phyloP scores from a whole-genome alignment of 2,888 invertebrate genomes.

The Melinaea menophilus region DNA sequence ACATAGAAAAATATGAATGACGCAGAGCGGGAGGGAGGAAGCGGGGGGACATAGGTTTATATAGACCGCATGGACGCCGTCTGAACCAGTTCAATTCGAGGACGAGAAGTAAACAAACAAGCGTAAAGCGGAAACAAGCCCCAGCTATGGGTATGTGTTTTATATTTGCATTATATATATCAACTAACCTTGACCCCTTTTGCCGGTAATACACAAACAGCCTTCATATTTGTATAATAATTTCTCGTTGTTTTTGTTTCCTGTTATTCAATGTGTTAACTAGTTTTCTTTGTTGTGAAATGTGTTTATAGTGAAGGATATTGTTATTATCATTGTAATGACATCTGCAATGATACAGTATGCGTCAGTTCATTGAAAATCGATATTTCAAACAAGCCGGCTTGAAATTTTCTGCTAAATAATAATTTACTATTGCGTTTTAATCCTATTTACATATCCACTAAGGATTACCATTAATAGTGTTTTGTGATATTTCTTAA shows the following conservation, averaged over 20 bases:
- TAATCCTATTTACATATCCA: too few relatives aligned
- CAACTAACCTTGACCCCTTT: constrained; percentile 18
- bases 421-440: too few relatives aligned
- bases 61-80: constrained; percentile 55
- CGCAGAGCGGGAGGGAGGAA: constrained; percentile 46
- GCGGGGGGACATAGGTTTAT: constrained; percentile 54
- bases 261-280: background rate
- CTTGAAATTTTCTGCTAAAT: too few relatives aligned
- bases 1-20: constrained; percentile 48
- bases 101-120: constrained; percentile 61
- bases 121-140: constrained; percentile 18
- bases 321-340: too few relatives aligned
- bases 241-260: background rate
- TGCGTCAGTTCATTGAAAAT: too few relatives aligned
- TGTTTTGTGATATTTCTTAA: too few relatives aligned
- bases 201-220: background rate
- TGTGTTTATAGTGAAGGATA: too few relatives aligned
- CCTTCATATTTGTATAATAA: background rate
- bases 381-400: too few relatives aligned
- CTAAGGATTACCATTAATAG: too few relatives aligned
- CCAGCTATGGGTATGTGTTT: constrained; percentile 28
- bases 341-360: too few relatives aligned
- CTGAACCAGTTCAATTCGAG: constrained; percentile 61
- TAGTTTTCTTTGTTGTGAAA: background rate
- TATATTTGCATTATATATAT: background rate